Evolutionary conservation across 2,113 vertebrate species (phyloP).

Genomic region (Lycaon pictus): DNA sequence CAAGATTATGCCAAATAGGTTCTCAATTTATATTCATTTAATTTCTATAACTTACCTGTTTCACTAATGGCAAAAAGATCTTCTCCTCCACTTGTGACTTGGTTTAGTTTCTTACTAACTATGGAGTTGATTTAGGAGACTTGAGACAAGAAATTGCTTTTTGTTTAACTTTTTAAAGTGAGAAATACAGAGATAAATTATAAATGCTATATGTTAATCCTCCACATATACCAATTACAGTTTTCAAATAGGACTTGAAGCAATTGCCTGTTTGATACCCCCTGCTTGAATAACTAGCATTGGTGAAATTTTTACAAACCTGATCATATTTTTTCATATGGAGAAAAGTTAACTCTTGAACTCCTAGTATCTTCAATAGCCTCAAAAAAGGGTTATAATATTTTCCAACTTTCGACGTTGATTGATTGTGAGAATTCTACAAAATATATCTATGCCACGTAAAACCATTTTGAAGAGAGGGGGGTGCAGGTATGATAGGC

Average conservation of each 20-base stretch:
- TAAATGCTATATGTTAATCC: not conserved
- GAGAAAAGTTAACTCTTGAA: not conserved
- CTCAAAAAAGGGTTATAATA: not conserved
- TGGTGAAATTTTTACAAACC: not conserved
- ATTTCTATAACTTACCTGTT: not conserved
- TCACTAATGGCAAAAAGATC: not conserved
- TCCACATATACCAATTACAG: not conserved
- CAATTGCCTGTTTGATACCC: not conserved
- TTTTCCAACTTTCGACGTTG: not conserved
- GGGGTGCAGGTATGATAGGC: not conserved
- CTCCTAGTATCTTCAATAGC: not conserved
- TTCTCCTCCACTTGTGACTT: not conserved
- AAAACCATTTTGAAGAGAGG: not conserved
- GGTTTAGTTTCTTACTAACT: not conserved
- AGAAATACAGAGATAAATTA: not conserved
- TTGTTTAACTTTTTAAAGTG: conserved; percentile 31
- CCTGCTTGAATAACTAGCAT: not conserved
- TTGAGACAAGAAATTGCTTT: not conserved
- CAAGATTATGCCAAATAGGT: not conserved
- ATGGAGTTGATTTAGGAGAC: not conserved
- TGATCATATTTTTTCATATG: not conserved
- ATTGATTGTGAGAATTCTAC: not conserved
- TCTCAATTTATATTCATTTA: not conserved
- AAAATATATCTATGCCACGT: not conserved
- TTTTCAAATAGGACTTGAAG: not conserved